These are phyloP conservation scores for Netelia melanura DNA, from an alignment of 2,888 invertebrate species.

Conservation along the genomic window DNA sequence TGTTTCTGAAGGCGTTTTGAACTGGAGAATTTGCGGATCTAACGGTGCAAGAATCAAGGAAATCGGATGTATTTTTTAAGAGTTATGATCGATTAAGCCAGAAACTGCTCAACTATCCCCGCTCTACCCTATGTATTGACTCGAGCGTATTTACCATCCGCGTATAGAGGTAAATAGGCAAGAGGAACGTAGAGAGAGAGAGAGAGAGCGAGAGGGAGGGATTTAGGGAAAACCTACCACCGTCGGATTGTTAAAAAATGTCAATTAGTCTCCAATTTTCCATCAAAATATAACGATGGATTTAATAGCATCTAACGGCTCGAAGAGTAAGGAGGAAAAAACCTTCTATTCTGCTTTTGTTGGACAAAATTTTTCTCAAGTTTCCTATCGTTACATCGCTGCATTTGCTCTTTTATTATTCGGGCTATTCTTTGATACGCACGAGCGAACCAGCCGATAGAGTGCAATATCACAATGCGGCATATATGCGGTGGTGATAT, in stretches of 20 bases:
- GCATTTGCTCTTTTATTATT: neutral
- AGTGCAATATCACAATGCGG: neutral
- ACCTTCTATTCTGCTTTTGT: neutral
- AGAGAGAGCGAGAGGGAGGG: too few relatives aligned
- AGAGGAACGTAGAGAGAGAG: too few relatives aligned
- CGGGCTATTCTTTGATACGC: neutral
- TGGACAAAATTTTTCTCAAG: neutral
- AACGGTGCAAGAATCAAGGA: too few relatives aligned
- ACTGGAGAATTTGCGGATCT: too few relatives aligned
- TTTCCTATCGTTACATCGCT: neutral
- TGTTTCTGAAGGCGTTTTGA: too few relatives aligned
- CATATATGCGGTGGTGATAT: constrained; percentile 9
- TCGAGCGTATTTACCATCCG: neutral
- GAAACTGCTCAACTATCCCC: too few relatives aligned
- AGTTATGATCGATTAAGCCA: too few relatives aligned
- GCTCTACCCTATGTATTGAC: neutral
- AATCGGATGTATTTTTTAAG: too few relatives aligned
- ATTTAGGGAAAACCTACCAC: too few relatives aligned
- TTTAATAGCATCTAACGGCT: neutral
- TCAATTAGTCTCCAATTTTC: neutral
- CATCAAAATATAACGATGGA: neutral
- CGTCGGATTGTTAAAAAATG: too few relatives aligned
- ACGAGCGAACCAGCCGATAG: neutral
- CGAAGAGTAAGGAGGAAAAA: neutral
- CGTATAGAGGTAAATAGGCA: neutral